A percentile compares a stretch with the other conserved stretches of the same genome.
phyloP scores from a whole-genome alignment of 2,888 invertebrate genomes.

The Sesia apiformis region DNA sequence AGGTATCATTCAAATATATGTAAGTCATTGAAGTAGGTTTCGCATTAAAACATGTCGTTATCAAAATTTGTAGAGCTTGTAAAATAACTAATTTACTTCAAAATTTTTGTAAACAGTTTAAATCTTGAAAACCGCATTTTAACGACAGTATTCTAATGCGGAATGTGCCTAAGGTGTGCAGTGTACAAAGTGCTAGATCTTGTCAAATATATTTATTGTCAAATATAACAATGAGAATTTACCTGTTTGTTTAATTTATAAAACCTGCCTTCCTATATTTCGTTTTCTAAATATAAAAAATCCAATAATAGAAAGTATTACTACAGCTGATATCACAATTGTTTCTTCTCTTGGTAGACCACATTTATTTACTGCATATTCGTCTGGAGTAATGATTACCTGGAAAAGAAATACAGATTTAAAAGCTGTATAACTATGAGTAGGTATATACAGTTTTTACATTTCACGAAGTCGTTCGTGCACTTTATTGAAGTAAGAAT shows the following conservation, averaged over 20 bases:
- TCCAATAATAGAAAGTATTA: constrained; percentile 23
- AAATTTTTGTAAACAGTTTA: no score
- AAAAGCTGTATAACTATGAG: neutral
- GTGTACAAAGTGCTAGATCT: constrained; percentile 69
- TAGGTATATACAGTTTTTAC: neutral
- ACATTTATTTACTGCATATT: constrained; percentile 46
- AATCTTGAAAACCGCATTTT: no score
- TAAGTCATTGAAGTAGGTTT: no score
- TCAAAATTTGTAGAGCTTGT: no score
- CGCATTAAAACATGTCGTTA: no score
- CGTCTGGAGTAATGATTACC: constrained; percentile 40
- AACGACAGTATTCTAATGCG: neutral
- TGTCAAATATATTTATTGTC: constrained; percentile 72
- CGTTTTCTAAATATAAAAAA: constrained; percentile 19
- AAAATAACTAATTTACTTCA: no score
- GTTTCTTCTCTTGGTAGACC: constrained; percentile 46
- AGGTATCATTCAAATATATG: constrained; percentile 18
- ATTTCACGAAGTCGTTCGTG: neutral
- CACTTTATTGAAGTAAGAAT: no score
- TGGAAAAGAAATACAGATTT: constrained; percentile 20
- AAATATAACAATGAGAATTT: constrained; percentile 8
- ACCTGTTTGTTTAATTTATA: neutral
- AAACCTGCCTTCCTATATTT: constrained; percentile 22
- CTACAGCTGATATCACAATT: constrained; percentile 33
- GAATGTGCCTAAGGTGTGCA: constrained; percentile 24